Base-by-base conservation (phyloP, 2,797 vertebrate species). In the Fratercula arctica region DNA sequence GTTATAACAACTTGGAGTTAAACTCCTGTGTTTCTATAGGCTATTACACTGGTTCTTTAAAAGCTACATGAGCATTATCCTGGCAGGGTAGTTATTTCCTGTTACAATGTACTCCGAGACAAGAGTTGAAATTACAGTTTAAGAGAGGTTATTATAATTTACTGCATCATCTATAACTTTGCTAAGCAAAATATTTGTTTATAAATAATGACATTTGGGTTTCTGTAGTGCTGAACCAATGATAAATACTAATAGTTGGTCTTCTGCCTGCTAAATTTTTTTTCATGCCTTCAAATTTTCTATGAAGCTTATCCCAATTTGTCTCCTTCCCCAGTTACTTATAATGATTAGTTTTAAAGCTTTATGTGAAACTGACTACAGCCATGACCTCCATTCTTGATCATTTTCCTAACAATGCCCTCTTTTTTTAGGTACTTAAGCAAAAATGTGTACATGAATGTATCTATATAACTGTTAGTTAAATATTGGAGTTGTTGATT, bases 141-240 rank as follows among this genome's bases (percentile, higher is more conserved):
- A 48, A 75, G 61, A 77, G 87, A 87, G 15, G 64, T 80, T 84
- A 46, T 82, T 67, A 35, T 84, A 29, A 76, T 91, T 86, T 87
- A 64, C 37, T 93, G 37, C 72, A 54, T 72, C 28, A 24, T 85
- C n/a, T 74, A 45, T 46, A 74, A 59, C 61, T 72, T 92, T 81
- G 54, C 60, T 90, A 35, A 87, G 70, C 59, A 68, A 85, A 79
- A 37, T 72, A 77, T 28, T 92, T 92, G n/a, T 87, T 93, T 76
- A 45, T 85, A 60, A 91, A 61, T 56, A 76, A 77, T 35, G 43
- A 26, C 29, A 2, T 57, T 81, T 89, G 45, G 8, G 11, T 87
- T 94, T 87, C 64, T 89, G 9, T 68, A 16, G 33, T 39, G 54
- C 51, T 66, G 51, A 86, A 45, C 54, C 56, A 61, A 25, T 51